Conservation (phyloP, 2,113 vertebrate species). For the Physeter macrocephalus region DNA sequence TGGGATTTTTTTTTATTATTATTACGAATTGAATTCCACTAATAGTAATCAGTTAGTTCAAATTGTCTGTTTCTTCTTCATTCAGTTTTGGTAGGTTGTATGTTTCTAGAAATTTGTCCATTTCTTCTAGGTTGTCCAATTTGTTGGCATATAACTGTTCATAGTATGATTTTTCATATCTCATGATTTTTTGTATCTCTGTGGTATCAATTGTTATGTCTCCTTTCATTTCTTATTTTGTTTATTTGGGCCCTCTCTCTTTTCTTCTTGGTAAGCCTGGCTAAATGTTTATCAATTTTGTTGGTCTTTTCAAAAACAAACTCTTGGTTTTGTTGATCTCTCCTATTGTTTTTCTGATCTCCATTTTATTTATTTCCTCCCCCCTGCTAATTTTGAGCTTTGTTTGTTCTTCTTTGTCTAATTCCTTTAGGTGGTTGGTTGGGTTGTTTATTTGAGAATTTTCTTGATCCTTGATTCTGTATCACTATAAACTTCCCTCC, state of each 20-base stretch:
- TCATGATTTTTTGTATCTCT: not conserved
- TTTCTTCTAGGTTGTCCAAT: no score
- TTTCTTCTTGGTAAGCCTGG: not conserved
- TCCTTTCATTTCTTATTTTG: not conserved
- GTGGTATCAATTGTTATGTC: not conserved
- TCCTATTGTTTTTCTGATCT: not conserved
- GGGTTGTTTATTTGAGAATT: not conserved
- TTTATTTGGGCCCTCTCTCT: not conserved
- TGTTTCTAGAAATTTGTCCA: not conserved
- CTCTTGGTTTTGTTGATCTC: not conserved
- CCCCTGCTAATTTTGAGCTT: not conserved
- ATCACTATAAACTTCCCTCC: not conserved
- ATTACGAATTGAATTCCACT: not conserved
- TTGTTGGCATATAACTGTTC: not conserved
- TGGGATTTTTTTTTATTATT: not conserved
- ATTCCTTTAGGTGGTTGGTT: not conserved
- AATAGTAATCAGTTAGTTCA: not conserved
- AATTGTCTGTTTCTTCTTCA: not conserved
- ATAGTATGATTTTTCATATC: not conserved
- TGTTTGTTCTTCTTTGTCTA: not conserved
- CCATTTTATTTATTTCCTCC: not conserved
- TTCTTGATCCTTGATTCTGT: not conserved
- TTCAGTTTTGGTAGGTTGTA: not conserved
- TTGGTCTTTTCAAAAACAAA: not conserved
- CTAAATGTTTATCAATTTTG: not conserved